Conservation (phyloP, 1,140 invertebrate species). For the Periplaneta americana region DNA sequence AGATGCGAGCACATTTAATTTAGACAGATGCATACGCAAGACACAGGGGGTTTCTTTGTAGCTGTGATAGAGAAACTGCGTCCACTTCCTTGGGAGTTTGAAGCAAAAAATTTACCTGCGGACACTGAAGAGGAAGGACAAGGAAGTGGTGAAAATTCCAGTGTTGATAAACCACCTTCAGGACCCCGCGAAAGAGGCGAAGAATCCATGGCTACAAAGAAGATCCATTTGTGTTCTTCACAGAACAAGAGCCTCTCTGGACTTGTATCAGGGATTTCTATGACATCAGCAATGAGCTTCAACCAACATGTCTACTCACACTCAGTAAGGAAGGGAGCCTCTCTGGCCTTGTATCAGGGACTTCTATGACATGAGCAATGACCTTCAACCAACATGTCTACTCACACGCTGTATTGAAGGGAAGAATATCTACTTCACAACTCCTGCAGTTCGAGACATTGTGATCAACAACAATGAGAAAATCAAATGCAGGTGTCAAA, state of each 20-base stretch:
- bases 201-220: slow-evolving; percentile 77
- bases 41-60: slow-evolving; percentile 98
- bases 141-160: slow-evolving; percentile 19
- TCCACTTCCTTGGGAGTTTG: slow-evolving; percentile 66
- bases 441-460: slow-evolving; percentile 70
- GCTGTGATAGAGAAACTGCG: slow-evolving; percentile 85
- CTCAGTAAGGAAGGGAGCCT: too few species aligned
- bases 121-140: slow-evolving; percentile 32
- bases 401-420: too few species aligned
- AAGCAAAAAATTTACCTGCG: slow-evolving; percentile 31
- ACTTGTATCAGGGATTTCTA: slow-evolving; percentile 63
- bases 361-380: too few species aligned
- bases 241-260: slow-evolving; percentile 73
- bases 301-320: too few species aligned
- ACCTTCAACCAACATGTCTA: too few species aligned
- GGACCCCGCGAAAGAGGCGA: slow-evolving; percentile 57
- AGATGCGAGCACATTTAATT: slow-evolving; percentile 63
- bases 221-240: slow-evolving; percentile 90
- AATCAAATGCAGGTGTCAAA: slow-evolving; percentile 90
- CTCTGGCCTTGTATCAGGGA: slow-evolving; percentile 76
- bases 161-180: slow-evolving; percentile 11
- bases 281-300: too few species aligned
- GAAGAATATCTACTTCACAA: slow-evolving; percentile 91
- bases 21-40: slow-evolving; percentile 93
- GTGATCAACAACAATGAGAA: slow-evolving; percentile 67